Evolutionary conservation across 2,113 vertebrate genomes (phyloP).

Genomic region (Pampusana beccarii): DNA sequence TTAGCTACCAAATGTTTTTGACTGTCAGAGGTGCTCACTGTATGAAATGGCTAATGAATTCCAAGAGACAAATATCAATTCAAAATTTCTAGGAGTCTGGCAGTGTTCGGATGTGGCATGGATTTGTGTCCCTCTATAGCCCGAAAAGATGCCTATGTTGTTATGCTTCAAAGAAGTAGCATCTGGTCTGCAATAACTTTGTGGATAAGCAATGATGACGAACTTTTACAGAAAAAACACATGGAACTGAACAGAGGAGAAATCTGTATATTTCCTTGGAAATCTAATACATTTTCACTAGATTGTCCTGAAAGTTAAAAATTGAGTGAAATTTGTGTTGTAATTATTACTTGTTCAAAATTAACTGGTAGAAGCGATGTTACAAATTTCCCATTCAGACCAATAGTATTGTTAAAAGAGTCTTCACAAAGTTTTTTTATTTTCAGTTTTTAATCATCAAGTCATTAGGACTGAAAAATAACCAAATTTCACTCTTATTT

Average conservation of each 20-base stretch:
- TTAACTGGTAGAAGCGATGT: neutral
- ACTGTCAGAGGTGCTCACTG: neutral
- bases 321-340: neutral
- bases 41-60: neutral
- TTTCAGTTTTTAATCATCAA: neutral
- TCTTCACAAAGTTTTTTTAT: neutral
- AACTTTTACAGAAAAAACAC: neutral
- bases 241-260: neutral
- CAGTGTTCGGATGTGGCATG: neutral
- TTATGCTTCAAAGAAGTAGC: neutral
- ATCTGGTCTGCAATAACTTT: neutral
- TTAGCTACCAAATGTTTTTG: neutral
- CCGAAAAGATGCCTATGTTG: neutral
- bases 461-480: neutral
- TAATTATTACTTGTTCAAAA: neutral
- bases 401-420: neutral
- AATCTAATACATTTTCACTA: neutral
- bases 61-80: neutral
- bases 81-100: neutral
- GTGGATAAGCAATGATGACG: neutral
- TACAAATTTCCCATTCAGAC: neutral
- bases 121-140: neutral
- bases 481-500: neutral
- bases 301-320: neutral
- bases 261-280: neutral